Evolutionary conservation across 2,113 vertebrate species (phyloP).

Genomic region (Xenopus tropicalis): DNA sequence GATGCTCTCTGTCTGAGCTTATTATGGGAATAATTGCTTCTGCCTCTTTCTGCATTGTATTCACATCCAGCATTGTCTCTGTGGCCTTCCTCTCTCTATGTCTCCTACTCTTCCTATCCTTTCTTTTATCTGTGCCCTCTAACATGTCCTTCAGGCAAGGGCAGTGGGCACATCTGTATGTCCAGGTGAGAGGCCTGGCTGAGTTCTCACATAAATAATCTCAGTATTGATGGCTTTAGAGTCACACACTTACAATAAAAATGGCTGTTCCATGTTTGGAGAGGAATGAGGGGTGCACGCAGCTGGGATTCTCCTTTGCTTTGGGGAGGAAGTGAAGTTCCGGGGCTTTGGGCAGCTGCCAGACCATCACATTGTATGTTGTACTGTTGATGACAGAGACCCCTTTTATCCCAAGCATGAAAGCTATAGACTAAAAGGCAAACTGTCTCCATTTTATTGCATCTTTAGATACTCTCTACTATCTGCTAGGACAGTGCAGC

Average conservation of each 20-base stretch:
- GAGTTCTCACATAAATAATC: not conserved
- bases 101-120: not conserved
- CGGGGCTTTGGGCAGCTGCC: slow-evolving; percentile 29
- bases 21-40: slow-evolving; percentile 2
- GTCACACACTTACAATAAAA: slow-evolving; percentile 3
- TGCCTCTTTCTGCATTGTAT: not conserved
- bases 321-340: slow-evolving; percentile 31
- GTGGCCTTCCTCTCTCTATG: not conserved
- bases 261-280: slow-evolving; percentile 5
- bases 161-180: not conserved
- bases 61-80: not conserved
- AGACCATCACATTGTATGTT: slow-evolving; percentile 15
- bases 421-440: not conserved
- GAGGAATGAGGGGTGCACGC: slow-evolving; percentile 8
- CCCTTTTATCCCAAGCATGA: slow-evolving; percentile 11
- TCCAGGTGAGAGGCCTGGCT: not conserved
- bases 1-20: not conserved
- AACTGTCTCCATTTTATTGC: not conserved
- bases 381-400: slow-evolving; percentile 30
- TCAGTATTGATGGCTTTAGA: not conserved
- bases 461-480: not conserved
- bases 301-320: slow-evolving; percentile 34
- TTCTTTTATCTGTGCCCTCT: not conserved
- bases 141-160: not conserved
- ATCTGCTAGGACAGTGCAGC: not conserved